A percentile compares a stretch with the other conserved stretches of the same genome.
Evolutionary conservation across 2,888 invertebrate species (phyloP).

Genomic region (Heliconius ismenius): DNA sequence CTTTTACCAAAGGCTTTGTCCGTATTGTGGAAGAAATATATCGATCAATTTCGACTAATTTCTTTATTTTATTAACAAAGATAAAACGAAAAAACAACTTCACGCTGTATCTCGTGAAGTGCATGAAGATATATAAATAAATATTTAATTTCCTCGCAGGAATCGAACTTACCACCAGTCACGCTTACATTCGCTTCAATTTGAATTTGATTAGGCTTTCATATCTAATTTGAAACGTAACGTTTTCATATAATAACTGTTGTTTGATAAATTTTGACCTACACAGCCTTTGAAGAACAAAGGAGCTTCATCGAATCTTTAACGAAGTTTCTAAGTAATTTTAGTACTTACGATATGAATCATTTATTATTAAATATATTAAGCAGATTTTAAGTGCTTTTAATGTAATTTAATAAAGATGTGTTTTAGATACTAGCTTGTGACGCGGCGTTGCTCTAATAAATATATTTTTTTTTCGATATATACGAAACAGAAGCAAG

Average conservation of each 20-base stretch:
- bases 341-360: constrained; percentile 9
- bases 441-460: too few species aligned
- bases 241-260: neutral
- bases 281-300: neutral
- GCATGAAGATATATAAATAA: neutral
- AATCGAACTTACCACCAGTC: neutral
- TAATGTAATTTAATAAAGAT: constrained; percentile 4
- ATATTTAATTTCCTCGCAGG: neutral
- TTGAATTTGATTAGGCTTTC: neutral
- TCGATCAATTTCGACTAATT: too few species aligned
- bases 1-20: too few species aligned
- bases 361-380: constrained; percentile 15
- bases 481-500: too few species aligned
- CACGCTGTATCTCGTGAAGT: too few species aligned
- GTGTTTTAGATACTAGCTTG: neutral
- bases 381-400: constrained; percentile 5
- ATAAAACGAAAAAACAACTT: too few species aligned
- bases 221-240: neutral
- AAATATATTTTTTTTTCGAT: too few species aligned
- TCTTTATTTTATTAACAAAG: too few species aligned
- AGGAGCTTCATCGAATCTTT: neutral
- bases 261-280: constrained; percentile 7
- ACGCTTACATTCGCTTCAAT: neutral
- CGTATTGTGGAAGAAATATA: too few species aligned
- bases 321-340: constrained; percentile 6